Percentiles rank a stretch among this genome's conserved stretches.
Conservation (phyloP, 2,113 vertebrate species). For the Channa maculata region DNA sequence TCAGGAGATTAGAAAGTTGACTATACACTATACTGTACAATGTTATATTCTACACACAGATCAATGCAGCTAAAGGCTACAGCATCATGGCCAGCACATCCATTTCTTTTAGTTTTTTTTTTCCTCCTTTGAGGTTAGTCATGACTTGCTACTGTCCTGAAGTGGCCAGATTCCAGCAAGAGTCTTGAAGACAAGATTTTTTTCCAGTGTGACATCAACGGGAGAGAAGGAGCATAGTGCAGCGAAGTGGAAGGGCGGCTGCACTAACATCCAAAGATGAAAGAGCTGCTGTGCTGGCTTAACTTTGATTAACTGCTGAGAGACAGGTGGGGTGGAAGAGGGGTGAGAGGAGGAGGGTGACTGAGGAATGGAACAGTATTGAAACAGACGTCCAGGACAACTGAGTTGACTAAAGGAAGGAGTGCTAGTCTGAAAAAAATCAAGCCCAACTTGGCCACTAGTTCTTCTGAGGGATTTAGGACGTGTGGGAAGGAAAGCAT, state of each 20-base stretch:
- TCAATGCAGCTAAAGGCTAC: constrained; percentile 11
- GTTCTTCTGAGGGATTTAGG: not conserved
- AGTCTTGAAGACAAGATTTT: constrained; percentile 24
- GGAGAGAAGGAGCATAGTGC: constrained; percentile 34
- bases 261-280: constrained; percentile 55
- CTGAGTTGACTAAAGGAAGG: not conserved
- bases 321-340: not conserved
- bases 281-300: constrained; percentile 40
- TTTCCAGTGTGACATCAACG: constrained; percentile 51
- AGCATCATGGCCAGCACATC: not conserved
- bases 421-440: not conserved
- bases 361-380: not conserved
- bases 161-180: constrained; percentile 29
- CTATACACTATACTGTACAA: no score
- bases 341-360: not conserved
- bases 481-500: constrained; percentile 6
- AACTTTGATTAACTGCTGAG: constrained; percentile 26
- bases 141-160: constrained; percentile 8
- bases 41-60: not conserved
- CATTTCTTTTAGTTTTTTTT: not conserved
- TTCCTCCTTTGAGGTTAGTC: constrained; percentile 14
- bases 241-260: constrained; percentile 27
- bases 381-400: not conserved
- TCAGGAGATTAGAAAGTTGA: no score
- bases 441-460: not conserved